Percentiles rank a stretch among this genome's conserved stretches.
These are phyloP conservation scores for Meloidogyne hapla DNA, from an alignment of 1,140 invertebrate genomes.

Conservation along the genomic window DNA sequence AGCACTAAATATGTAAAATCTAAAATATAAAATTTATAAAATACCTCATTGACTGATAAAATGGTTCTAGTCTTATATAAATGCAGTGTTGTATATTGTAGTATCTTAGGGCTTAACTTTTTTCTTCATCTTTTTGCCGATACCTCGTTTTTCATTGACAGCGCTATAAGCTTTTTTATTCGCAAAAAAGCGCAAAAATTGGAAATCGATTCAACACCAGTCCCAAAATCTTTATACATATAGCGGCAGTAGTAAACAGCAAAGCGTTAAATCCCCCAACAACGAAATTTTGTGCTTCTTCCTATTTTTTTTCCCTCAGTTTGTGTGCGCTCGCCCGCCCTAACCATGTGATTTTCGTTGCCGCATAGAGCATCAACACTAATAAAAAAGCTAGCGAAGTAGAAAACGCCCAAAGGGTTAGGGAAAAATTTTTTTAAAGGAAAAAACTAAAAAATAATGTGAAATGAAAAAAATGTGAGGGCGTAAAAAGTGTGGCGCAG, in stretches of 20 bases:
- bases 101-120: conserved; percentile 2
- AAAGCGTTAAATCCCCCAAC: conserved; percentile 4
- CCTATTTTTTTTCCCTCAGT: background rate
- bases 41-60: no score
- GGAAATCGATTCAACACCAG: conserved; percentile 26
- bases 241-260: background rate
- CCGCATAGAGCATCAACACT: background rate
- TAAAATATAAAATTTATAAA: background rate
- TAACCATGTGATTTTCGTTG: background rate
- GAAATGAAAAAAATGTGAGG: background rate
- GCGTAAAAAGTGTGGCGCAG: conserved; percentile 1
- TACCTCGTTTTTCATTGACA: conserved; percentile 8
- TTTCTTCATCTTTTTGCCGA: background rate
- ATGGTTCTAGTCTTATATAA: no score
- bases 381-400: conserved; percentile 5
- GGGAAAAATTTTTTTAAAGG: background rate
- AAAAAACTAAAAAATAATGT: background rate
- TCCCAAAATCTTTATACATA: conserved; percentile 5
- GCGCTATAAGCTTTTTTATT: background rate
- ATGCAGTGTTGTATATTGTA: conserved; percentile 11
- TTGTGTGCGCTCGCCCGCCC: background rate
- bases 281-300: background rate
- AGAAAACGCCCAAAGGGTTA: conserved; percentile 2
- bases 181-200: conserved; percentile 29
- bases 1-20: background rate